A percentile compares a stretch with the other conserved stretches of the same genome.
Evolutionary conservation across 2,113 vertebrate genomes (phyloP).

Genomic region (Gadus macrocephalus): DNA sequence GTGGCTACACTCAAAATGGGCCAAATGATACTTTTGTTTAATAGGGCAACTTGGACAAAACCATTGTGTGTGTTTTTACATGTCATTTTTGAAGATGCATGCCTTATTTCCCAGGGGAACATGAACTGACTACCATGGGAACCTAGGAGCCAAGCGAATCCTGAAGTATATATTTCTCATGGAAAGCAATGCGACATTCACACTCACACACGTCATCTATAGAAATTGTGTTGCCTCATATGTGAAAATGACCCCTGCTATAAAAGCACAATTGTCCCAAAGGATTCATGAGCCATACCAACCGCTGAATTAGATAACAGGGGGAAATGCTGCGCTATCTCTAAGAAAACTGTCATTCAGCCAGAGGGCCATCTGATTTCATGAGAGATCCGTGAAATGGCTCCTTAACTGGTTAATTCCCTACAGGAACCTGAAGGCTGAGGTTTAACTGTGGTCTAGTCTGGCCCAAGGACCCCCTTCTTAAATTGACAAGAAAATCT

Average conservation of each 20-base stretch:
- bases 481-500: constrained; percentile 35
- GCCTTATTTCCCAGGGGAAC: constrained; percentile 51
- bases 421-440: constrained; percentile 43
- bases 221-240: constrained; percentile 7
- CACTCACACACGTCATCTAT: constrained; percentile 20
- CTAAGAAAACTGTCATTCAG: constrained; percentile 39
- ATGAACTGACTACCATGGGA: constrained; percentile 40
- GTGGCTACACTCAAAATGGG: constrained; percentile 47
- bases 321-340: constrained; percentile 32
- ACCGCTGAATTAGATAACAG: constrained; percentile 16
- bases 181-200: constrained; percentile 18
- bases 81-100: constrained; percentile 55
- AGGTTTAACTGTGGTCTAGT: constrained; percentile 28
- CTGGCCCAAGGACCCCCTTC: constrained; percentile 13
- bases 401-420: constrained; percentile 43
- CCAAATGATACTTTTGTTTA: constrained; percentile 49
- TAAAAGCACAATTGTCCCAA: constrained; percentile 17
- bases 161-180: constrained; percentile 36
- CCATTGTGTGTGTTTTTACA: constrained; percentile 44
- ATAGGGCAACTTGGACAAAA: constrained; percentile 34
- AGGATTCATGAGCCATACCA: constrained; percentile 16
- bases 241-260: constrained; percentile 15
- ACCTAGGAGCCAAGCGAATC: constrained; percentile 42
- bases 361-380: constrained; percentile 22
- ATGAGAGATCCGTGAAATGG: constrained; percentile 35